Base-by-base conservation (phyloP, 2,888 invertebrate species). In the Nezara viridula region DNA sequence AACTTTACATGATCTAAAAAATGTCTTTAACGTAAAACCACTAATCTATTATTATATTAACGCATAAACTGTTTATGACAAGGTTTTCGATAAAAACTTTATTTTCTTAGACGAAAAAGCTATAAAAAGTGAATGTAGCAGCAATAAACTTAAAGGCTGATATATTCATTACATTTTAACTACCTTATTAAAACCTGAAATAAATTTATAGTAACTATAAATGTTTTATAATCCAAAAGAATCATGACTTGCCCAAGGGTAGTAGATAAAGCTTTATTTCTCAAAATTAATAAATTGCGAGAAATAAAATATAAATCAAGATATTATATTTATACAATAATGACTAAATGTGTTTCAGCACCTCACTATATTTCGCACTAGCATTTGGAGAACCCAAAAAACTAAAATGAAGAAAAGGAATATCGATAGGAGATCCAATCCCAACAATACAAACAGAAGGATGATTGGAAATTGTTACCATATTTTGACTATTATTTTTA, bases 71-170 rank as follows among this genome's bases (percentile, higher is more conserved):
- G 19, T 73, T 73, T 73, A 27, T 27, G n/a, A 73, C 66, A 73
- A 73, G 37, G 66, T 37, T 37, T 1, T 73, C 66, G 37, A 73
- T 73, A 73, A 73, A 73, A 73, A 73, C 16, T 37, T 60, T 37
- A 73, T 73, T 37, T 37, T 73, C 66, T 73, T 73, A 73, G 37
- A 27, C 66, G 66, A 73, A 73, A 44, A 73, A 73, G 37, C 66
- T 6, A 73, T 73, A 73, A 37, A 73, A 37, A 73, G 19, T 1
- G 19, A 73, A 73, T 0, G 66, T 19, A 73, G 32, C 7, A 37
- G 66, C 7, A 73, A 37, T 73, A 73, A 73, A 73, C 19, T 37
- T 73, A 2, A 73, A 73, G 21, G 6, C 66, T 37, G 66, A 73
- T 73, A 73, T 73, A 73, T 73, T 73, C 32, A 37, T 73, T 73